Evolutionary conservation across 2,888 invertebrate genomes (phyloP).

Genomic region (Polydrusus tereticollis): DNA sequence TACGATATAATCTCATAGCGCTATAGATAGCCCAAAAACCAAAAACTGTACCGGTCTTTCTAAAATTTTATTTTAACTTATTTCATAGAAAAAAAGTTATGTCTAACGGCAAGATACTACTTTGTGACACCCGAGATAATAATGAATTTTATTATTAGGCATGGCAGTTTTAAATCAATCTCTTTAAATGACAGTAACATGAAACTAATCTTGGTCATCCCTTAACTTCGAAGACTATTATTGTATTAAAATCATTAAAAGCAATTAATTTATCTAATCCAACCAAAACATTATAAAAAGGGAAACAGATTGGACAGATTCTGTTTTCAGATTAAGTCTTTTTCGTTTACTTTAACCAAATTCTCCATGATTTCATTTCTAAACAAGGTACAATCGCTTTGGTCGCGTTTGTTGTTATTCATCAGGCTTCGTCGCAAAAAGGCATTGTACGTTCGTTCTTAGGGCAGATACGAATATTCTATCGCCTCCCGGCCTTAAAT

Average conservation of each 20-base stretch:
- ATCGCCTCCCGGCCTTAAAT: conserved; percentile 12
- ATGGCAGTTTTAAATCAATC: too few relatives aligned
- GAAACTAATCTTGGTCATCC: too few relatives aligned
- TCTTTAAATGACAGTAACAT: too few relatives aligned
- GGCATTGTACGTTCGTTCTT: conserved; percentile 4
- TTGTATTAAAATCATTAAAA: neutral
- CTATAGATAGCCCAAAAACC: too few relatives aligned
- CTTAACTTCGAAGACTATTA: neutral
- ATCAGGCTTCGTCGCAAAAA: neutral
- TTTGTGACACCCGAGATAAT: too few relatives aligned
- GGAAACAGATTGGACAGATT: neutral
- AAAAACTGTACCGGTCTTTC: too few relatives aligned
- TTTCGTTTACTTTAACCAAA: conserved; percentile 17
- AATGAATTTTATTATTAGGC: too few relatives aligned
- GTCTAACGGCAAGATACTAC: too few relatives aligned
- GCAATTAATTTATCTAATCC: neutral
- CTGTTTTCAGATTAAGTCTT: conserved; percentile 4
- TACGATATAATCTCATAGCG: too few relatives aligned
- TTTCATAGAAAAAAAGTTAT: too few relatives aligned
- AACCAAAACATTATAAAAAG: neutral
- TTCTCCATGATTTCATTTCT: conserved; percentile 9
- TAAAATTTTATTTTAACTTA: too few relatives aligned
- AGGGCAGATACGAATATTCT: conserved; percentile 8
- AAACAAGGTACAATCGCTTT: neutral
- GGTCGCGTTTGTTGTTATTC: conserved; percentile 16